These are phyloP conservation scores for Stenichneumon culpator DNA, from an alignment of 2,888 invertebrate species.

Conservation along the genomic window DNA sequence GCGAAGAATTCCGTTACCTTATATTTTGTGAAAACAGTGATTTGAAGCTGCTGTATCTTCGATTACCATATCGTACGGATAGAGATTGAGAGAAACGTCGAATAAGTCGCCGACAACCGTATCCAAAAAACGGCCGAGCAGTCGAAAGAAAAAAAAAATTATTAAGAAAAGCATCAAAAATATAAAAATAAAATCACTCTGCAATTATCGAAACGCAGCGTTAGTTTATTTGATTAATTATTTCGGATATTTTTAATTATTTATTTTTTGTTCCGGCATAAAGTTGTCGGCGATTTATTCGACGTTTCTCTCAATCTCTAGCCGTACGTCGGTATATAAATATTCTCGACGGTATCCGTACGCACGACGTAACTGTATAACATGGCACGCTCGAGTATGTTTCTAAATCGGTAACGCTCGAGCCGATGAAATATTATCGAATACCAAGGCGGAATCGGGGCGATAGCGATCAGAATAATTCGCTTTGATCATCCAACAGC, in stretches of 20 bases:
- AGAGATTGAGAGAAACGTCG: too few relatives aligned
- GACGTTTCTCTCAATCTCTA: background rate
- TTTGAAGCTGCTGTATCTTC: background rate
- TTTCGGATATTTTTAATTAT: background rate
- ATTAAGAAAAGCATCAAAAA: too few relatives aligned
- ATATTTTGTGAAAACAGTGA: background rate
- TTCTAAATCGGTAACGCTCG: conserved; percentile 77
- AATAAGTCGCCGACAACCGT: too few relatives aligned
- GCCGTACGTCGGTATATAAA: background rate
- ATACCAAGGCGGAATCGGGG: conserved; percentile 69
- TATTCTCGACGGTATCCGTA: conserved; percentile 18
- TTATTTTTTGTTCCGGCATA: background rate
- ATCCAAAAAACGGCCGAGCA: too few relatives aligned
- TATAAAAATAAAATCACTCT: background rate
- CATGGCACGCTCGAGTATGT: conserved; percentile 67
- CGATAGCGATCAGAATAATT: conserved; percentile 27
- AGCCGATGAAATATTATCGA: conserved; percentile 71
- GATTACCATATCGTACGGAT: background rate
- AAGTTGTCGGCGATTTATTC: background rate
- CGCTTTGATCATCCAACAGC: conserved; percentile 13
- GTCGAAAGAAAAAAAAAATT: too few relatives aligned
- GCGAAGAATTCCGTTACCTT: background rate
- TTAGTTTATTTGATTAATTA: background rate
- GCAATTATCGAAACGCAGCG: background rate
- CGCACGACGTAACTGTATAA: conserved; percentile 74